Conservation (phyloP, 2,113 vertebrate genomes). For the Microtus ochrogaster region DNA sequence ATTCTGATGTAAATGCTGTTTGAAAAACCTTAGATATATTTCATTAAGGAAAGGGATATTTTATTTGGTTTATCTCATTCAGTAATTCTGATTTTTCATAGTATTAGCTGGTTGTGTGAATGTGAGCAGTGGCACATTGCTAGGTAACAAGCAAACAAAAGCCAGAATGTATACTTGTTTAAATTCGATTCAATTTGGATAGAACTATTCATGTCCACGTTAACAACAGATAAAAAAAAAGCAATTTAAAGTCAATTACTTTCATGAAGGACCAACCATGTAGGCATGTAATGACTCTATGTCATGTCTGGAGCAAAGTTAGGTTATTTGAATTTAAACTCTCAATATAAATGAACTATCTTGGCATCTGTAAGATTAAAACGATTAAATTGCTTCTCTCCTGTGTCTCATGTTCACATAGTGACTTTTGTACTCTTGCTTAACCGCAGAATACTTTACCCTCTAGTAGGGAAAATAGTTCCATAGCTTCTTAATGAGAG, state of each 20-base stretch:
- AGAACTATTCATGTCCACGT: constrained; percentile 3
- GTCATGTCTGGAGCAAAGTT: constrained; percentile 63
- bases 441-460: constrained; percentile 78
- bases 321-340: constrained; percentile 49
- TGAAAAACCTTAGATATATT: not conserved
- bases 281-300: constrained; percentile 61
- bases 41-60: not conserved
- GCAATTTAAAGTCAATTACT: constrained; percentile 67
- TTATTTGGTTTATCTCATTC: not conserved
- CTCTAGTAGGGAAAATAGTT: constrained; percentile 69
- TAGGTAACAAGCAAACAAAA: not conserved
- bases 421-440: constrained; percentile 79
- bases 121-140: not conserved
- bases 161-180: not conserved
- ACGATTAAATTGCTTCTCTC: constrained; percentile 70
- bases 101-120: constrained; percentile 1
- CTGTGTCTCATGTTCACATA: constrained; percentile 64
- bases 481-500: constrained; percentile 77
- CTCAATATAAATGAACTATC: constrained; percentile 52
- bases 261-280: constrained; percentile 59
- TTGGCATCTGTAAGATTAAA: constrained; percentile 64
- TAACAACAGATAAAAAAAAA: not conserved
- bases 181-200: not conserved
- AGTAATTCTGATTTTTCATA: constrained; percentile 7
- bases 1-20: not conserved